Conservation (phyloP, 2,113 vertebrate species). For the Microcebus ravelobensis region DNA sequence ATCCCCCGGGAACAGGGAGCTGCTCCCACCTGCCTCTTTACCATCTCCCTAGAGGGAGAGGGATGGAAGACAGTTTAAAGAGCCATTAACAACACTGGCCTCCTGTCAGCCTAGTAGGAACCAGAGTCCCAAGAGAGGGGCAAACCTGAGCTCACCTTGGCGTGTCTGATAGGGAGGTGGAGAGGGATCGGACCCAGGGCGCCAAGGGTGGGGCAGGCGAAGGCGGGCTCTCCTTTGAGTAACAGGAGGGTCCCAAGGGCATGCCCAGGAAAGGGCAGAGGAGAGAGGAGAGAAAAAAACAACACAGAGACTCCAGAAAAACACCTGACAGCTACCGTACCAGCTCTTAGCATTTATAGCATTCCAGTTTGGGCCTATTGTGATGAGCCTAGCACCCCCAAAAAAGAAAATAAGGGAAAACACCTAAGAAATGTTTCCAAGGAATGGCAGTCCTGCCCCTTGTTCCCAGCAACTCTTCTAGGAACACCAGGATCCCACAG, state of each 20-base stretch:
- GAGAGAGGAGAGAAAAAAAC: neutral
- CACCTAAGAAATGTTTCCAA: neutral
- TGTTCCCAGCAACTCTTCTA: neutral
- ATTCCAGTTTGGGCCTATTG: neutral
- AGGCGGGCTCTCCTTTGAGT: neutral
- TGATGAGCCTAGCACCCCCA: neutral
- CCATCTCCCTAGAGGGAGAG: neutral
- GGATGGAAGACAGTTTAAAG: neutral
- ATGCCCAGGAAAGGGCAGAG: neutral
- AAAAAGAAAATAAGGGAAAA: neutral
- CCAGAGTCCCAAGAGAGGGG: neutral
- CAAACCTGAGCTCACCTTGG: neutral
- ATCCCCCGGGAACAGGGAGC: neutral
- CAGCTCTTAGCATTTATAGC: neutral
- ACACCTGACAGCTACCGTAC: neutral
- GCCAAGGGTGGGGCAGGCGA: neutral
- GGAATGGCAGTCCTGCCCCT: neutral
- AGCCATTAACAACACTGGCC: neutral
- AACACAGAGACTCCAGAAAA: rapidly evolving
- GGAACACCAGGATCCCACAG: neutral
- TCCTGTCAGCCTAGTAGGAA: neutral
- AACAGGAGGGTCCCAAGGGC: too few relatives aligned
- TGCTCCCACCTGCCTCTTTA: too few relatives aligned
- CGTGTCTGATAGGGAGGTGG: neutral
- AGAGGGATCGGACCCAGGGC: neutral